Base-by-base conservation (phyloP, 2,888 invertebrate species). In the Adineta ricciae region DNA sequence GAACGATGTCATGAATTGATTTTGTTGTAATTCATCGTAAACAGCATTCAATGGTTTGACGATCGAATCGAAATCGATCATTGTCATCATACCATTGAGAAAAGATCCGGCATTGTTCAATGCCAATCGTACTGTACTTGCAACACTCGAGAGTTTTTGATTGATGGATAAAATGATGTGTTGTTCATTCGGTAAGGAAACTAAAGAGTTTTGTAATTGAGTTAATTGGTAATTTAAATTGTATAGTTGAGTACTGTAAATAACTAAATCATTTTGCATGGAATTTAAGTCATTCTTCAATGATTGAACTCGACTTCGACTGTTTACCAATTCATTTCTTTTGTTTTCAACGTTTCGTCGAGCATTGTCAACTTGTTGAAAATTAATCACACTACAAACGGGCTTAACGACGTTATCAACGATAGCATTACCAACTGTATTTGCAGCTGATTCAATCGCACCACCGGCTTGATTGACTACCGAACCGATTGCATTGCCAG, bases 1-100 rank as follows among this genome's bases (percentile, higher is more conserved):
- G 24, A 78, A 78, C 7, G 41, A 41, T 24, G 8, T 21, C 41
- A 78, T 78, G 38, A 78, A 78, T 14, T 78, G 73, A 78, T 78
- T 78, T 78, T 78, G 38, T 78, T 78, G 73, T 78, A 78, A 78
- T 78, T 78, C 73, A 78, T 78, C 73, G 41, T 78, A 78, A 78
- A 78, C 32, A 21, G 73, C 41, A 14, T 78, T 78, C 9, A 78
- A 78, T 78, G 73, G 73, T 78, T 78, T 78, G 41, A 78, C 73
- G 24, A 78, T 24, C 5, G 73, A 21, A 38, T 78, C 73, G 8
- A 24, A 78, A 78, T 78, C 73, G 41, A 78, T 8, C 2, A 41
- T 24, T 21, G 2, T 24, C 41, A 38, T 41, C 24, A 78, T 41
- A 41, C 24, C 73, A 78, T 78, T 32, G 0, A 78, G 24, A 21